Evolutionary conservation across 2,888 invertebrate genomes (phyloP).

Genomic region (Tupiocoris notatus): DNA sequence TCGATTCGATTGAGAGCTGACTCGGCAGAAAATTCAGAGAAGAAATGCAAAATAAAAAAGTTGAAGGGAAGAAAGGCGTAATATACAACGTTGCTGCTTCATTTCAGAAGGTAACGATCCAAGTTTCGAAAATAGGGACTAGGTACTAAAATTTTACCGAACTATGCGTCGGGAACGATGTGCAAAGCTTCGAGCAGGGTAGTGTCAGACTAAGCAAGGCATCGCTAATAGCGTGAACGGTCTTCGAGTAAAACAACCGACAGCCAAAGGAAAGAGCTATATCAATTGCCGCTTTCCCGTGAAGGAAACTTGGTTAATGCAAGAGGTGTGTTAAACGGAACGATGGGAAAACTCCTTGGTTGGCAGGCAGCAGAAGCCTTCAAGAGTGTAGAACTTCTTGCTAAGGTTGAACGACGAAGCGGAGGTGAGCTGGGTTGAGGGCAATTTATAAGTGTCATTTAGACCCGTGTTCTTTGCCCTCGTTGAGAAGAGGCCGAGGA

Average conservation of each 20-base stretch:
- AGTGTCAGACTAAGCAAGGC: not conserved
- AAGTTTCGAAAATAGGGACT: too few species aligned
- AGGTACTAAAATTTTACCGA: too few species aligned
- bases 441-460: slow-evolving; percentile 34
- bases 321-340: slow-evolving; percentile 34
- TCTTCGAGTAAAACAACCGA: slow-evolving; percentile 13
- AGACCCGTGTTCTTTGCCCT: slow-evolving; percentile 11
- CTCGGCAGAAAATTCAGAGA: too few species aligned
- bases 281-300: slow-evolving; percentile 16
- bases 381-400: not conserved
- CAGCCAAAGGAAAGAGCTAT: slow-evolving; percentile 13
- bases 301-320: slow-evolving; percentile 32
- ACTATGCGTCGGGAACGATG: not conserved
- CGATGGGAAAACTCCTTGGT: not conserved
- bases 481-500: not conserved
- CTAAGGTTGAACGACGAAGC: too few species aligned
- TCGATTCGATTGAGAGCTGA: too few species aligned
- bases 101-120: too few species aligned
- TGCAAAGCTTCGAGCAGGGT: not conserved
- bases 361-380: not conserved
- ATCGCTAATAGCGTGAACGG: not conserved
- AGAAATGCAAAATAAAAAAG: too few species aligned
- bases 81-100: too few species aligned
- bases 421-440: not conserved
- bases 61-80: too few species aligned